Evolutionary conservation across 1,140 invertebrate genomes (phyloP), one percentile per base, ranked within the genome.

Genomic region (Teleopsis dalmanni): DNA sequence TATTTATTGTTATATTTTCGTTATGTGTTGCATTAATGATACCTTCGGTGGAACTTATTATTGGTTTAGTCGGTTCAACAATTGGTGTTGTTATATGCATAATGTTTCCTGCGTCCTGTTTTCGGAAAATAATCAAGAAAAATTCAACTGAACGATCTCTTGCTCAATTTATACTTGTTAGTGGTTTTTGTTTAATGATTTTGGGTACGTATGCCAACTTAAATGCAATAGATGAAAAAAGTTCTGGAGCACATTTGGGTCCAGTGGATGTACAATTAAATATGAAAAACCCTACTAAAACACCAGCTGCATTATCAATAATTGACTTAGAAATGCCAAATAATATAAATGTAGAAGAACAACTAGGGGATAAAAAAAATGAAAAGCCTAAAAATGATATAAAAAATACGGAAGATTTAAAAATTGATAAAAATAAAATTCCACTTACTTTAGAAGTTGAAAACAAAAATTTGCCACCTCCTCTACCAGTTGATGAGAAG

Each of bases 61-160:
- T 97, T 22, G 92, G 91, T 4, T 70, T 97, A 25, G 83, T 93
- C 43, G 94, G 95, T 11, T 92, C 94, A 11, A 95, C 94, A 10
- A 92, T 95, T 56, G 95, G 95, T 4, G 87, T 92, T n/a, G 80
- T 92, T 47, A 88, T 96, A 53, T 95, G 92, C 59, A 80, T 95
- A 13, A 86, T 96, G 57, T 88, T 95, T 62, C 95, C 95, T 1
- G 85, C 91, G 2, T 76, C 79, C 9, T 83, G 82, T 61, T 87
- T 87, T 56, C 77, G 86, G 29, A 78, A 81, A 31, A 76, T 88
- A 33, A 81, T 80, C 8, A 78, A 73, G 27, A 87, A 85, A 72
- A 78, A 85, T 56, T 86, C 83, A 0, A 86, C 82, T 59, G 86
- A 88, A 65, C 76, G 80, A 52, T 57, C 82, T 11, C 53, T 86